Evolutionary conservation across 2,797 vertebrate species (phyloP), one percentile per base, ranked within the genome.

Genomic region (Ctenochaetus hawaiiensis): DNA sequence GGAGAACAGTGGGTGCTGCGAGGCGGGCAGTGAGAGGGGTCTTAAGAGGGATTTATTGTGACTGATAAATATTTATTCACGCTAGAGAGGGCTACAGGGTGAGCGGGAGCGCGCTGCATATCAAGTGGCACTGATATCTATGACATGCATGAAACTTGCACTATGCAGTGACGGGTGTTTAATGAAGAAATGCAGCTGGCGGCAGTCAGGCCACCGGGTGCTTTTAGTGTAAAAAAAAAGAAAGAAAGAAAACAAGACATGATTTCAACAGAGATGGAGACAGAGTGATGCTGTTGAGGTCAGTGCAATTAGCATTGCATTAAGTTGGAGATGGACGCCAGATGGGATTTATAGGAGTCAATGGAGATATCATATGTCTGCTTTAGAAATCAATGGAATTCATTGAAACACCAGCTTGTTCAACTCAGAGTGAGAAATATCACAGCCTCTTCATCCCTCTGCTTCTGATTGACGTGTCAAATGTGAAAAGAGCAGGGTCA

Each of bases 381-480:
- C 43, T 74, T 87, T 84, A 70, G 2, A 75, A 82, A 89, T 90
- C 87, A 85, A 70, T 83, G 45, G 65, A 71, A 75, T 78, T 82
- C 73, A 84, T 78, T 20, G 67, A 71, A 84, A 71, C 75, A 13
- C 13, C 37, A 58, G 72, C 37, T 20, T 20, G 65, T 76, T 72
- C 44, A 26, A 63, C 77, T 80, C 63, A 74, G 43, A 77, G 66
- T 48, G 51, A 6, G 30, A 43, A 45, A 12, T 37, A 67, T 30
- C 22, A 67, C 45, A 68, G 57, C 18, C 57, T 62, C 77, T 18
- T 63, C 66, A 17, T 8, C 51, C 48, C 67, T 68, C 47, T 14
- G 62, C 45, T 30, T 79, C 48, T 72, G 81, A 85, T n/a, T 78
- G 82, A 86, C 69, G 84, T 48, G 69, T 77, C 70, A 81, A 57